Percentiles rank a stretch among this genome's conserved stretches.
phyloP scores from a whole-genome alignment of 2,113 vertebrate genomes.

The Prietella phreatophila region DNA sequence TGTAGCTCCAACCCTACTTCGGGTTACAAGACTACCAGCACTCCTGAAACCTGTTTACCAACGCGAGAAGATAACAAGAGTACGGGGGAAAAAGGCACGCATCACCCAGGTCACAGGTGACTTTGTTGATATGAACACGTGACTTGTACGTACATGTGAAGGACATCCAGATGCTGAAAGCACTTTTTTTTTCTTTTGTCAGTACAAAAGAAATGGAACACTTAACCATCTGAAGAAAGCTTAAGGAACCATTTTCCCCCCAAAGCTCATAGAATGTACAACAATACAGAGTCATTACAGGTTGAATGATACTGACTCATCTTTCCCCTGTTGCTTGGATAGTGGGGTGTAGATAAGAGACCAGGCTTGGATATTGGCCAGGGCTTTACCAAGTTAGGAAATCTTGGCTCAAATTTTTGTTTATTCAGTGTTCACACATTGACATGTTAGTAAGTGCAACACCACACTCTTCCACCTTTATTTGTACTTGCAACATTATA shows the following conservation, averaged over 20 bases:
- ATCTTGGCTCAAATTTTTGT: conserved; percentile 5
- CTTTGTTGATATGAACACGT: no score
- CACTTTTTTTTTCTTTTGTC: no score
- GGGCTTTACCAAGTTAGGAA: not conserved
- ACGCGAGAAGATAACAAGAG: no score
- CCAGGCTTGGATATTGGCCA: not conserved
- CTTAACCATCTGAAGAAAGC: not conserved
- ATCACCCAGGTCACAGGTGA: no score
- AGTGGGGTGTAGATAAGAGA: conserved; percentile 1
- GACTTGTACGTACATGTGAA: no score
- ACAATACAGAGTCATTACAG: not conserved
- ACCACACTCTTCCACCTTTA: not conserved
- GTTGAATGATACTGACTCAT: not conserved
- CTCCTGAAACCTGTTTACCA: no score
- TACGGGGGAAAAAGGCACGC: no score
- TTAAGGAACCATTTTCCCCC: not conserved
- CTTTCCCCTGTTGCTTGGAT: not conserved
- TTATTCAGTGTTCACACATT: conserved; percentile 18
- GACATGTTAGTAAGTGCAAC: not conserved
- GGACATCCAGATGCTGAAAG: no score
- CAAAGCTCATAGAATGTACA: not conserved
- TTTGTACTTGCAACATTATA: not conserved
- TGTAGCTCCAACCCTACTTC: no score
- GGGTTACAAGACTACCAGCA: no score
- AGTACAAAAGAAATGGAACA: not conserved